phyloP scores from a whole-genome alignment of 2,797 vertebrate genomes.

The Falco cherrug region DNA sequence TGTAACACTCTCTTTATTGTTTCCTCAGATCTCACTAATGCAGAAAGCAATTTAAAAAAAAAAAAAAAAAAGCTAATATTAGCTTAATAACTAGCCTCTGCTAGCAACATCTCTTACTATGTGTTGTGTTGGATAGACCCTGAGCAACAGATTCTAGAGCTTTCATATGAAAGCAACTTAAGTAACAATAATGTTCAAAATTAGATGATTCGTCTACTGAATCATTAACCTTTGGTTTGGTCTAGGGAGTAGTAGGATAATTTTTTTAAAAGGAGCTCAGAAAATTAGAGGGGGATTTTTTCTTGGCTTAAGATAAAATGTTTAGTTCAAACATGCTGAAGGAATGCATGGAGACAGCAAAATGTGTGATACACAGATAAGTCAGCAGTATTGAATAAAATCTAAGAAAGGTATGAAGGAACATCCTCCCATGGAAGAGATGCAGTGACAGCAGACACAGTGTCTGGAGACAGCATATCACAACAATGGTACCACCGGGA shows the following conservation, averaged over 20 bases:
- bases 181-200: background rate
- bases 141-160: background rate
- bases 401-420: background rate
- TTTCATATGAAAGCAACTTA: background rate
- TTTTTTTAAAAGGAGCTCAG: background rate
- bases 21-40: background rate
- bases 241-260: background rate
- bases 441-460: background rate
- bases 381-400: background rate
- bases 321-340: background rate
- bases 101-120: background rate
- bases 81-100: background rate
- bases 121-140: background rate
- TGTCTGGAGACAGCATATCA: background rate
- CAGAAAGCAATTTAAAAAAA: background rate
- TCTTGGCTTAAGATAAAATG: background rate
- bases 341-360: background rate
- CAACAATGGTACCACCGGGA: background rate
- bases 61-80: background rate
- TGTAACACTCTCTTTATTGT: background rate
- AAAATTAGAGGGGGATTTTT: background rate
- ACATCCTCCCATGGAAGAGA: background rate
- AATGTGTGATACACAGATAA: background rate
- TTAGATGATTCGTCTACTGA: background rate
- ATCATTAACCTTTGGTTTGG: background rate